Conservation (phyloP, 2,888 invertebrate species). For the Aethes cnicana region DNA sequence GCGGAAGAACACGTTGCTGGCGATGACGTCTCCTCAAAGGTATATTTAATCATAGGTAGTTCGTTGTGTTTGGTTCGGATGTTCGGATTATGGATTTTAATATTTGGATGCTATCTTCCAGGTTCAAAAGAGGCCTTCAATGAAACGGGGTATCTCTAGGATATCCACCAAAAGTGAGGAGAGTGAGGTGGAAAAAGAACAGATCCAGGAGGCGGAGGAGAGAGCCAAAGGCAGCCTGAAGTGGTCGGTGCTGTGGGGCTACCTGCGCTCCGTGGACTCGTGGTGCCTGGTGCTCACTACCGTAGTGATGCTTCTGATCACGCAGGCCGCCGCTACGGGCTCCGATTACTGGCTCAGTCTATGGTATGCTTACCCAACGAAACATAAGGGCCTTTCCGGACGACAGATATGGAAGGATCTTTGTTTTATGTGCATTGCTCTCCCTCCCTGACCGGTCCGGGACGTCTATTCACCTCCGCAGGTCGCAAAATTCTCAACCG, state of each 20-base stretch:
- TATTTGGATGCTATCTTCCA: constrained; percentile 10
- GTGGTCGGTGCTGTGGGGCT: constrained; percentile 81
- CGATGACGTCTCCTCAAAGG: constrained; percentile 37
- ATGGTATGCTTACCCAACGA: no score
- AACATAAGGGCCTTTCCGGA: no score
- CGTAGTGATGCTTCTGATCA: constrained; percentile 76
- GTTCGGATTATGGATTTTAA: no score
- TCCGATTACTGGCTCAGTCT: constrained; percentile 89
- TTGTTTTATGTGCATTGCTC: no score
- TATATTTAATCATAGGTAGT: not conserved
- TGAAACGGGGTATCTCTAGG: constrained; percentile 54
- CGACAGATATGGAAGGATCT: no score
- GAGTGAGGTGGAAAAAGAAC: constrained; percentile 51
- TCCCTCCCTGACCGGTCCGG: no score
- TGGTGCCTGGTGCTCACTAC: constrained; percentile 74
- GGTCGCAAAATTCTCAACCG: no score
- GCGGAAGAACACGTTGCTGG: constrained; percentile 52
- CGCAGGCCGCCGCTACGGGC: constrained; percentile 85
- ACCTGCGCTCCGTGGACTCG: constrained; percentile 82
- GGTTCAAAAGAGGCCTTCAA: constrained; percentile 43
- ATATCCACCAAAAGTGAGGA: constrained; percentile 71
- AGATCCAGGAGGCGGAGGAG: constrained; percentile 82
- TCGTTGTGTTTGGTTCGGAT: no score
- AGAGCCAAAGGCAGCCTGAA: constrained; percentile 84
- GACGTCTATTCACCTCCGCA: no score